phyloP scores from a whole-genome alignment of 2,113 vertebrate species.

The Tenrec ecaudatus region DNA sequence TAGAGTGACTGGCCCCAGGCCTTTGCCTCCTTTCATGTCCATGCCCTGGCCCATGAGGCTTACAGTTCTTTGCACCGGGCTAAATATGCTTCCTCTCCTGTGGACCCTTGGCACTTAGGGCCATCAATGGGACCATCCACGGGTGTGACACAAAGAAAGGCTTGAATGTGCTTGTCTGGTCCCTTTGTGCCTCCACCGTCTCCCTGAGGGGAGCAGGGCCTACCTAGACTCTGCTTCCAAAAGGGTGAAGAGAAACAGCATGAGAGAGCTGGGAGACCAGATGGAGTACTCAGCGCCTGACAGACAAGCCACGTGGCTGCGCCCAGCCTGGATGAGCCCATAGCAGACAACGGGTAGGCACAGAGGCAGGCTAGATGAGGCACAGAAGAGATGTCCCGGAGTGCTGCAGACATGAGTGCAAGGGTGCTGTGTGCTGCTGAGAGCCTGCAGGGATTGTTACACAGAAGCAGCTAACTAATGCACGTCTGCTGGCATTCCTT shows the following conservation, averaged over 20 bases:
- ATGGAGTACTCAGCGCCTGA: not conserved
- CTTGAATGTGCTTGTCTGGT: not conserved
- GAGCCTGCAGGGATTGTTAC: not conserved
- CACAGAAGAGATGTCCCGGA: not conserved
- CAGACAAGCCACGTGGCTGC: not conserved
- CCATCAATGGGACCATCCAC: not conserved
- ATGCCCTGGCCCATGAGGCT: not conserved
- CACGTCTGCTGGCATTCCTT: not conserved
- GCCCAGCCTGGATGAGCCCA: not conserved
- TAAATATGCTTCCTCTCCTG: not conserved
- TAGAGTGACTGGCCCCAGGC: not conserved
- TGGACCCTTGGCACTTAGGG: not conserved
- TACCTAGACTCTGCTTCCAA: not conserved
- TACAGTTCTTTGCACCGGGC: not conserved
- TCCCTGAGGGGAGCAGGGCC: not conserved
- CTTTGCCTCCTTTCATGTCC: not conserved
- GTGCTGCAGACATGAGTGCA: fast-evolving
- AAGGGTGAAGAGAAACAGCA: not conserved
- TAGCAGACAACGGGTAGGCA: not conserved
- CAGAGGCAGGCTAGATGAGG: not conserved
- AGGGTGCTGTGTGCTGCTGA: not conserved
- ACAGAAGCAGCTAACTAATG: not conserved
- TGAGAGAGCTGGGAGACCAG: too few relatives aligned
- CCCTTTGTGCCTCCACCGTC: too few relatives aligned
- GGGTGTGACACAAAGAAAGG: not conserved